Evolutionary conservation across 1,140 invertebrate genomes (phyloP).

Genomic region (Philotrypesis tridentata): DNA sequence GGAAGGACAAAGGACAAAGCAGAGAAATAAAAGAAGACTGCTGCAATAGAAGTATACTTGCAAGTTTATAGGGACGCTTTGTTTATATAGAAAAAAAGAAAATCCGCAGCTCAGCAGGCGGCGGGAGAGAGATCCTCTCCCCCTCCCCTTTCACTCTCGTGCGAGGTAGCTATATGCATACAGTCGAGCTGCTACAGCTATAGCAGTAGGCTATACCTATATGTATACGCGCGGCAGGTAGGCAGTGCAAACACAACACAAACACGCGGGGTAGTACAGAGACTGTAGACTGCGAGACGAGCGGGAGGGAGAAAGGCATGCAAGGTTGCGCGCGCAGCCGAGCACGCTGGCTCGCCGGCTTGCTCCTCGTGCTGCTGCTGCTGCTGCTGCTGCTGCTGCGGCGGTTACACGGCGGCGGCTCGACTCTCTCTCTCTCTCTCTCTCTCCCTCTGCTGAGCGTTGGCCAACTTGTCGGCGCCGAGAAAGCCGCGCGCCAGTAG

Average conservation of each 20-base stretch:
- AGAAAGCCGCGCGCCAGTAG: constrained; percentile 33
- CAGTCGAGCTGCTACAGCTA: too few species aligned
- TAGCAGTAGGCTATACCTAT: too few species aligned
- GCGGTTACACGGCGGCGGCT: background rate
- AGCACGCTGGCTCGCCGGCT: constrained; percentile 23
- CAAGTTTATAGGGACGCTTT: too few species aligned
- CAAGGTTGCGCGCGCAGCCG: constrained; percentile 46
- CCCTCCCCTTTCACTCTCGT: background rate
- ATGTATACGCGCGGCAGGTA: too few species aligned
- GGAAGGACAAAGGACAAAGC: too few species aligned
- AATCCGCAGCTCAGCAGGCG: background rate
- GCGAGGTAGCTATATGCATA: background rate
- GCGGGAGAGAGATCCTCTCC: background rate
- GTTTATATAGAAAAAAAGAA: too few species aligned
- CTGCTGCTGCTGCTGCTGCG: constrained; percentile 12
- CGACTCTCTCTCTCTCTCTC: constrained; percentile 1
- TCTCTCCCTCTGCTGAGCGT: background rate
- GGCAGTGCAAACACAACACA: background rate
- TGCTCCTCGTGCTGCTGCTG: constrained; percentile 15
- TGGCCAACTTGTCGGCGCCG: constrained; percentile 31
- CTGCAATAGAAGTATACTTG: too few species aligned
- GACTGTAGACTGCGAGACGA: background rate
- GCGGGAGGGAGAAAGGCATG: constrained; percentile 4
- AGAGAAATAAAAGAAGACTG: too few species aligned
- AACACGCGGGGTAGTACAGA: background rate